Evolutionary conservation across 2,888 invertebrate species (phyloP).

Genomic region (Rutpela maculata): DNA sequence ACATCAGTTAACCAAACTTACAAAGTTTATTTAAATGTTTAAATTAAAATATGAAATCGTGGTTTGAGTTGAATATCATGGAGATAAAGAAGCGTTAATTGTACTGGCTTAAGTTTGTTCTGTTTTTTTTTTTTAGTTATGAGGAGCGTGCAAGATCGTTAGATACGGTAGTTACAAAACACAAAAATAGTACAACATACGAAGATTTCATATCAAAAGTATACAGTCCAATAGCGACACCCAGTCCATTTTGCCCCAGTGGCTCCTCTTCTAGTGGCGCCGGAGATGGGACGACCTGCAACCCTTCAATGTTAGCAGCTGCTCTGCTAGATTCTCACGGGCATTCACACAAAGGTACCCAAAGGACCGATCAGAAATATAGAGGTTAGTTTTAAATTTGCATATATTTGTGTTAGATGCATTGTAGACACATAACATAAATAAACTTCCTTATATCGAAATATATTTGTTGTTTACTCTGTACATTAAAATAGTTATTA

Average conservation of each 20-base stretch:
- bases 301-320: slow-evolving; percentile 76
- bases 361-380: slow-evolving; percentile 67
- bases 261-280: slow-evolving; percentile 61
- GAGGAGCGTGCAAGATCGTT: slow-evolving; percentile 92
- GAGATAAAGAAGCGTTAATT: background rate
- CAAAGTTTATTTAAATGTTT: too few relatives aligned
- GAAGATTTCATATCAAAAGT: slow-evolving; percentile 89
- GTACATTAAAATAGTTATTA: too few relatives aligned
- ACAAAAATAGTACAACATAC: slow-evolving; percentile 92
- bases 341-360: slow-evolving; percentile 67
- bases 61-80: background rate
- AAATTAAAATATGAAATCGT: too few relatives aligned
- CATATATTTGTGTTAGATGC: background rate
- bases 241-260: slow-evolving; percentile 73
- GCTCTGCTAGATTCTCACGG: slow-evolving; percentile 78
- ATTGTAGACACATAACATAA: background rate
- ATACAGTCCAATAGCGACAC: slow-evolving; percentile 81
- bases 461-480: too few relatives aligned
- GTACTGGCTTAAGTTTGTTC: background rate
- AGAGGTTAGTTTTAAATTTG: slow-evolving; percentile 63
- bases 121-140: slow-evolving; percentile 81
- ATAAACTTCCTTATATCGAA: too few relatives aligned
- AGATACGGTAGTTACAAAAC: slow-evolving; percentile 88
- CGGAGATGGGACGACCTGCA: slow-evolving; percentile 68
- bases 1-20: too few relatives aligned